Evolutionary conservation across 2,888 invertebrate species (phyloP).

Genomic region (Minunthozetes semirufus): DNA sequence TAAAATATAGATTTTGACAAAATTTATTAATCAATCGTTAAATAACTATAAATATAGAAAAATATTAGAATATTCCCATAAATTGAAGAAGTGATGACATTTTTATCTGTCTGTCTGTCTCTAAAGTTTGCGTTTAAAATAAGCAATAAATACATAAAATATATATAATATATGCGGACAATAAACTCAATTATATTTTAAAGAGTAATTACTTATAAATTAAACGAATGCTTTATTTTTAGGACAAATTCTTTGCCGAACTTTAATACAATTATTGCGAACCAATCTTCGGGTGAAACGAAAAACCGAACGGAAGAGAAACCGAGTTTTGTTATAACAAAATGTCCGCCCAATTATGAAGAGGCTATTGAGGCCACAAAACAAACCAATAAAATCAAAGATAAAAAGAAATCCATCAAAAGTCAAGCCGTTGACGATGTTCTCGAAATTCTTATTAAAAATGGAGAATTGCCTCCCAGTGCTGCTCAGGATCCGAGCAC

Average conservation of each 20-base stretch:
- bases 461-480: conserved; percentile 83
- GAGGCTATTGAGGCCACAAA: conserved; percentile 66
- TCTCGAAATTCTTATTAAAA: conserved; percentile 83
- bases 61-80: no score
- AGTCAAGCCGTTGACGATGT: conserved; percentile 85
- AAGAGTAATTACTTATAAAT: not conserved
- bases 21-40: no score
- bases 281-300: conserved; percentile 44
- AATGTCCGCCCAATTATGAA: conserved; percentile 63
- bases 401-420: conserved; percentile 49
- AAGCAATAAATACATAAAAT: no score
- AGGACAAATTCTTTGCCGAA: conserved; percentile 57
- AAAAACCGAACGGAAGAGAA: conserved; percentile 31
- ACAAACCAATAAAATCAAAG: conserved; percentile 50
- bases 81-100: no score
- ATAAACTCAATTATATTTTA: no score
- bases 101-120: no score
- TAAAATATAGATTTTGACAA: no score
- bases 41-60: no score
- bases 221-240: conserved; percentile 33
- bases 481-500: conserved; percentile 67
- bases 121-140: no score
- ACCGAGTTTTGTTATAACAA: conserved; percentile 45
- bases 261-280: conserved; percentile 47
- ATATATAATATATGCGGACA: no score